A percentile compares a stretch with the other conserved stretches of the same genome.
phyloP scores from a whole-genome alignment of 2,113 vertebrate genomes.

The Alligator sinensis region DNA sequence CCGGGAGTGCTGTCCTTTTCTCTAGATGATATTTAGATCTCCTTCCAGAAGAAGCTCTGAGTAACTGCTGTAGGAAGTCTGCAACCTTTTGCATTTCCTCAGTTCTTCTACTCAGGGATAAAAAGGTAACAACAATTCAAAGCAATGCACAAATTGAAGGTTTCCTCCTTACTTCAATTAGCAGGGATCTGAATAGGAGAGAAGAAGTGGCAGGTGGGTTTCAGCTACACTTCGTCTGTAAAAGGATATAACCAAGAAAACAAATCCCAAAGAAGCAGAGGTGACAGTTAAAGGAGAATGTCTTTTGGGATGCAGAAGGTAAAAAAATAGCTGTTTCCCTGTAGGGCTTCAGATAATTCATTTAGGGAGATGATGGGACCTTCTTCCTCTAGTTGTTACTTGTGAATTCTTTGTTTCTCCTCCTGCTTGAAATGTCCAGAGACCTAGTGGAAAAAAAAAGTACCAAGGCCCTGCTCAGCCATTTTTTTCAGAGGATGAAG shows the following conservation, averaged over 20 bases:
- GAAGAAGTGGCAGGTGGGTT: background rate
- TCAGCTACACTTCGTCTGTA: background rate
- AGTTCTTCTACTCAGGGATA: background rate
- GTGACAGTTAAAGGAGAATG: background rate
- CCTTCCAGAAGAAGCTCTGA: background rate
- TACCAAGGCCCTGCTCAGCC: no score
- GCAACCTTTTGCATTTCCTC: background rate
- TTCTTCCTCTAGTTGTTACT: background rate
- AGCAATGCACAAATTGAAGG: background rate
- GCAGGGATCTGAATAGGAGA: background rate
- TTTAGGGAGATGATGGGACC: background rate
- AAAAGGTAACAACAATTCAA: background rate
- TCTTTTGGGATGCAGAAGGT: background rate
- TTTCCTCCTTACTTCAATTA: background rate
- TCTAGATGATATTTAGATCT: background rate
- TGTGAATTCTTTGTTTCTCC: background rate
- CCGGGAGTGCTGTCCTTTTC: background rate
- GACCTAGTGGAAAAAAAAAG: background rate
- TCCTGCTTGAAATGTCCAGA: background rate
- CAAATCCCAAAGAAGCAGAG: background rate
- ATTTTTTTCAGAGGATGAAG: no score
- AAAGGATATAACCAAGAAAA: background rate
- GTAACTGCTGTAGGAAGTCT: no score
- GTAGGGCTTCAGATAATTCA: background rate
- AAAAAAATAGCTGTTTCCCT: background rate